Evolutionary conservation across 2,797 vertebrate species (phyloP).

Genomic region (Poeciliopsis paucimaculata): DNA sequence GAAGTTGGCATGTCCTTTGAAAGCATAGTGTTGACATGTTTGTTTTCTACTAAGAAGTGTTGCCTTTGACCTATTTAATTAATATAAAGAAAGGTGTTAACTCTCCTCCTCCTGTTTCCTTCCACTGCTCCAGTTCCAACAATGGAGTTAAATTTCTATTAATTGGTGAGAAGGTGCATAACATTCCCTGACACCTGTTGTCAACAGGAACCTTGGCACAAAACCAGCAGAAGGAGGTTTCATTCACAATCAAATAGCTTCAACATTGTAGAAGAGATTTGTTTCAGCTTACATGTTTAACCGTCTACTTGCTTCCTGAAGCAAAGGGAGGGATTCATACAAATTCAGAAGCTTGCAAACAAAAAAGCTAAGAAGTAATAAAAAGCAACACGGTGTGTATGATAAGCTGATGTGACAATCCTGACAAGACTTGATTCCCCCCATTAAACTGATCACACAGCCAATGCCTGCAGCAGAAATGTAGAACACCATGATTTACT

Average conservation of each 20-base stretch:
- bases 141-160: conserved; percentile 55
- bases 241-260: conserved; percentile 8
- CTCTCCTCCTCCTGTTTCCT: conserved; percentile 63
- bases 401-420: conserved; percentile 59
- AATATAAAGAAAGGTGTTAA: conserved; percentile 61
- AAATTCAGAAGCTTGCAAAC: conserved; percentile 18
- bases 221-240: conserved; percentile 17
- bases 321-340: conserved; percentile 7
- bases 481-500: conserved; percentile 48
- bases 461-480: conserved; percentile 53
- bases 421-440: conserved; percentile 66
- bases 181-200: conserved; percentile 18
- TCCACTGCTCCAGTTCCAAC: conserved; percentile 60
- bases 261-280: neutral
- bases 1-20: conserved; percentile 1
- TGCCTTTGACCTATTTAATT: conserved; percentile 61
- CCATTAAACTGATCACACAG: conserved; percentile 65
- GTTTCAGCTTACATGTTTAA: conserved; percentile 2
- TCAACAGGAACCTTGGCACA: conserved; percentile 12
- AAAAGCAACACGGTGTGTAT: conserved; percentile 21
- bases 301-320: conserved; percentile 5
- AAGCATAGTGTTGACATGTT: conserved; percentile 21
- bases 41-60: conserved; percentile 46
- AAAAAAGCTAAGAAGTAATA: conserved; percentile 20
- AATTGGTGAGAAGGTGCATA: conserved; percentile 56